These are phyloP conservation scores for Latrodectus elegans DNA, from an alignment of 2,888 invertebrate genomes.

Conservation along the genomic window DNA sequence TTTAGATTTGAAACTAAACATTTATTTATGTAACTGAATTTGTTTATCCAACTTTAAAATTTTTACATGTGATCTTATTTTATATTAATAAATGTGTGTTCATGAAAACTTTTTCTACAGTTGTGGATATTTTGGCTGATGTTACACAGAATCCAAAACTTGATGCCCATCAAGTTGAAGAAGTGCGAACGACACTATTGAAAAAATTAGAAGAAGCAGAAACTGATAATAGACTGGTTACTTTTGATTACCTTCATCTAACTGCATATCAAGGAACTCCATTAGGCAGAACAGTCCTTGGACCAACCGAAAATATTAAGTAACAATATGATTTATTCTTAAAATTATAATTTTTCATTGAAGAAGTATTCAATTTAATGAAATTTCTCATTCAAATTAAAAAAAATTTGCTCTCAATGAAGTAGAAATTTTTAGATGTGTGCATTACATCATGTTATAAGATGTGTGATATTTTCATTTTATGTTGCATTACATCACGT, in stretches of 20 bases:
- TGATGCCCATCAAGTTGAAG: conserved; percentile 86
- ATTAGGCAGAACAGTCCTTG: conserved; percentile 95
- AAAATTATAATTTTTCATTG: background rate
- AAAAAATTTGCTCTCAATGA: no score
- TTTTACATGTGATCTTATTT: no score
- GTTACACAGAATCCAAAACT: conserved; percentile 97
- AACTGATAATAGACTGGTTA: conserved; percentile 97
- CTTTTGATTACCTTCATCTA: conserved; percentile 97
- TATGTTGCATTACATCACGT: no score
- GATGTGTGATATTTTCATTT: no score
- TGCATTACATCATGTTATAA: no score
- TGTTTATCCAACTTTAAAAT: no score
- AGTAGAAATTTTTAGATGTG: no score
- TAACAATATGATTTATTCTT: conserved; percentile 7
- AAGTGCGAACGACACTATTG: conserved; percentile 96
- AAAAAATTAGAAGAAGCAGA: conserved; percentile 98
- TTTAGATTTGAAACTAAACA: no score
- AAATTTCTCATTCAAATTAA: no score
- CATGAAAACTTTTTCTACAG: conserved; percentile 12
- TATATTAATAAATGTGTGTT: background rate
- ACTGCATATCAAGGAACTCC: conserved; percentile 94
- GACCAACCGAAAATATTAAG: conserved; percentile 94
- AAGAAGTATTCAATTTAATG: background rate
- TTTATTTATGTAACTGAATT: no score
- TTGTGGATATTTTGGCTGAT: conserved; percentile 96